Conservation (phyloP, 2,797 vertebrate genomes). For the Luscinia megarhynchos region DNA sequence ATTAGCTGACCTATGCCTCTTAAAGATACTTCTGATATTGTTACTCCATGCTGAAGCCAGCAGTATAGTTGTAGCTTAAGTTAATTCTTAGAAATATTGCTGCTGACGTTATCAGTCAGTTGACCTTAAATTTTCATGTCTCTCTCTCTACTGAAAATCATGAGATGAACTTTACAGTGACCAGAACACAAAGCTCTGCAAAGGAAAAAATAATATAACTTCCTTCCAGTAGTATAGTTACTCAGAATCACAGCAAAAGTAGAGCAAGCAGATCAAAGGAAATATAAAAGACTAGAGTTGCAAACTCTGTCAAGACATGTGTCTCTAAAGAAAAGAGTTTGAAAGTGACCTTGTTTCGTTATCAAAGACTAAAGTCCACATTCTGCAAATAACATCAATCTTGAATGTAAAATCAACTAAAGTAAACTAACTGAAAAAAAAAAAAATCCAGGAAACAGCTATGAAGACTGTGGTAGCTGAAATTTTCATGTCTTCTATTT, state of each 20-base stretch:
- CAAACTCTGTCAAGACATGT: not conserved
- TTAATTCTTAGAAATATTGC: not conserved
- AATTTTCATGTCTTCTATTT: not conserved
- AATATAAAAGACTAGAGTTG: not conserved
- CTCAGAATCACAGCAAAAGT: not conserved
- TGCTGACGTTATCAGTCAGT: not conserved
- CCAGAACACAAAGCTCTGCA: not conserved
- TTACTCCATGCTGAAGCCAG: not conserved
- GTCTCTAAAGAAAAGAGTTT: not conserved
- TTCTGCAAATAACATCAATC: not conserved
- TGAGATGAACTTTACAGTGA: not conserved
- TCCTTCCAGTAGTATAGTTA: not conserved
- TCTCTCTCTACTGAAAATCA: not conserved
- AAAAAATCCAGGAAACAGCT: not conserved
- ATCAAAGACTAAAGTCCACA: not conserved
- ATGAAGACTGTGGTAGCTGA: too few relatives aligned
- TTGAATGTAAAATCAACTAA: not conserved
- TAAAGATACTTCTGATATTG: not conserved
- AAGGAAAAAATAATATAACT: not conserved
- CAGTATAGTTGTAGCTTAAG: not conserved
- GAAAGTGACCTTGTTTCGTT: not conserved
- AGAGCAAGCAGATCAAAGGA: not conserved
- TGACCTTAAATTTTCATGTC: not conserved
- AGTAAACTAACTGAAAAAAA: not conserved
- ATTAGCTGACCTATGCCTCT: not conserved